Evolutionary conservation across 1,140 invertebrate genomes (phyloP).

Genomic region (Neuroterus valhalla): DNA sequence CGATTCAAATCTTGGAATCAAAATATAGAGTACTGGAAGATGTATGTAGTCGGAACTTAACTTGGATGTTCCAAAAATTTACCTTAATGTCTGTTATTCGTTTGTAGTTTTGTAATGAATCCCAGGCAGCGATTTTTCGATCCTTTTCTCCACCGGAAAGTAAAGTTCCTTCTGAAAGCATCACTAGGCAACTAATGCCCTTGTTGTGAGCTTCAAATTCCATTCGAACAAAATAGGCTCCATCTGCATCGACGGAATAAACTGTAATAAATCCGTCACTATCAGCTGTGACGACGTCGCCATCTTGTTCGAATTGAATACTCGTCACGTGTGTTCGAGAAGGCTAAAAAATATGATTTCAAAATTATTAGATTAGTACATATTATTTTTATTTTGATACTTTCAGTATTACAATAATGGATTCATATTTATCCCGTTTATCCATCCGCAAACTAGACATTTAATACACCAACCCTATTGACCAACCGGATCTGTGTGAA

Average conservation of each 20-base stretch:
- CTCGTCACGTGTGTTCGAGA: constrained; percentile 88
- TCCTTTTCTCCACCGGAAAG: constrained; percentile 93
- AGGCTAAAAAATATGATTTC: constrained; percentile 76
- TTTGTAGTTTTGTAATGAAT: constrained; percentile 92
- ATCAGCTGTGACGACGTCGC: constrained; percentile 95
- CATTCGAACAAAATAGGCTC: constrained; percentile 90
- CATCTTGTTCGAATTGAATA: constrained; percentile 93
- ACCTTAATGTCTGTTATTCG: constrained; percentile 92
- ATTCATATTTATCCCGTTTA: too few species aligned
- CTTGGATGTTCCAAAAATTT: constrained; percentile 32
- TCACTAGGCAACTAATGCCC: constrained; percentile 88
- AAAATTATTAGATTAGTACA: constrained; percentile 2
- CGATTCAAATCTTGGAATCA: too few species aligned
- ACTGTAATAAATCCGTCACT: constrained; percentile 95
- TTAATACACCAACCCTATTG: too few species aligned
- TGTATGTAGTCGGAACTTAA: background rate
- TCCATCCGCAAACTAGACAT: too few species aligned
- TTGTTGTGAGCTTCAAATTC: constrained; percentile 93
- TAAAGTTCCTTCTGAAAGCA: constrained; percentile 91
- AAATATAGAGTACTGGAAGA: too few species aligned
- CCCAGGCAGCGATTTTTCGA: constrained; percentile 93
- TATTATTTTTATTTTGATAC: too few species aligned
- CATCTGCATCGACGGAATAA: constrained; percentile 92
- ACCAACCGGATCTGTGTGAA: too few species aligned
- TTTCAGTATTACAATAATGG: too few species aligned